phyloP scores from a whole-genome alignment of 2,797 vertebrate species.

The Chelmon rostratus region DNA sequence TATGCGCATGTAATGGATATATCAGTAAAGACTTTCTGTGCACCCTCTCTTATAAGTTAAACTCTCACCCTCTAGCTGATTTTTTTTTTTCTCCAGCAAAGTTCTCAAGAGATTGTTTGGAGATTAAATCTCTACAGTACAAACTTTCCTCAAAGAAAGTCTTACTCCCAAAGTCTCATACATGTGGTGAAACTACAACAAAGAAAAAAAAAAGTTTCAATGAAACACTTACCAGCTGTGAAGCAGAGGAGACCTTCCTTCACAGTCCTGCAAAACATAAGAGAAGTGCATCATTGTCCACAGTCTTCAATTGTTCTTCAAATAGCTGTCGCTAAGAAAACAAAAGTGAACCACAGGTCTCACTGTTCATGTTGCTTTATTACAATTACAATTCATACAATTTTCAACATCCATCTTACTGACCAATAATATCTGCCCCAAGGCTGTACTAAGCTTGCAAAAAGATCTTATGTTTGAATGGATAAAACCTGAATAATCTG shows the following conservation, averaged over 20 bases:
- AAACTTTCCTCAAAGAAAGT: conserved; percentile 40
- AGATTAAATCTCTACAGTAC: conserved; percentile 46
- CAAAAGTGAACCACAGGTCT: conserved; percentile 60
- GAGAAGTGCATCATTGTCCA: conserved; percentile 69
- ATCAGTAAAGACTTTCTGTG: conserved; percentile 57
- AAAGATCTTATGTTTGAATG: conserved; percentile 63
- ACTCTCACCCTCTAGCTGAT: conserved; percentile 34
- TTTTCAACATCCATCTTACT: conserved; percentile 69
- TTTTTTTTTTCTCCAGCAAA: conserved; percentile 36
- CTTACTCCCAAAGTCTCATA: conserved; percentile 20
- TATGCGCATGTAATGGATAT: conserved; percentile 32
- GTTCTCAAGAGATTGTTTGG: conserved; percentile 30
- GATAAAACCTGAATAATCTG: conserved; percentile 73
- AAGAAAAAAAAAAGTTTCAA: conserved; percentile 31
- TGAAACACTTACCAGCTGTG: conserved; percentile 80
- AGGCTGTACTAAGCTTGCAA: conserved; percentile 69
- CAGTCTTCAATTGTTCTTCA: conserved; percentile 54
- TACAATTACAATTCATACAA: conserved; percentile 69
- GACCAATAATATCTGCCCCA: conserved; percentile 74
- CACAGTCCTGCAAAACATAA: conserved; percentile 82
- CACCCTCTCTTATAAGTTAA: conserved; percentile 45
- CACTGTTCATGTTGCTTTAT: conserved; percentile 60
- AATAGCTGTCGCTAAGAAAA: conserved; percentile 49
- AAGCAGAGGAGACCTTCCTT: conserved; percentile 65
- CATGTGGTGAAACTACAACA: conserved; percentile 40